phyloP scores from a whole-genome alignment of 2,797 vertebrate genomes.

The Leptatherina wallacei region DNA sequence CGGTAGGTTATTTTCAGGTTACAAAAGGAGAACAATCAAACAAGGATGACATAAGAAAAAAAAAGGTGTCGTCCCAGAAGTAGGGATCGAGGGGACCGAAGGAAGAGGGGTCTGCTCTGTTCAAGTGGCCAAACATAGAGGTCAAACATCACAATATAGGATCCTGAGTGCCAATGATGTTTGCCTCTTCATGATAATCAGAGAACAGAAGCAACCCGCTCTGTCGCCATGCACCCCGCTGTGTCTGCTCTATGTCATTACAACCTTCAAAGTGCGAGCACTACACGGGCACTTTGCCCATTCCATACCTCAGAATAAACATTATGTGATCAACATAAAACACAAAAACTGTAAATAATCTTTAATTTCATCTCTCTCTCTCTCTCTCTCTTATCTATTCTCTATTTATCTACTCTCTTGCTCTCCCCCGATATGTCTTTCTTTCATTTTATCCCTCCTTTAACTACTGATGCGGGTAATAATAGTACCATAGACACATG shows the following conservation, averaged over 20 bases:
- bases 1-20: slow-evolving; percentile 79
- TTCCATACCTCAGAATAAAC: slow-evolving; percentile 76
- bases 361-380: slow-evolving; percentile 58
- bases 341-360: slow-evolving; percentile 81
- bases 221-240: slow-evolving; percentile 50
- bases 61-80: slow-evolving; percentile 31
- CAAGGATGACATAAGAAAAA: slow-evolving; percentile 35
- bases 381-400: slow-evolving; percentile 58
- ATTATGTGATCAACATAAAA: slow-evolving; percentile 68
- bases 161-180: slow-evolving; percentile 93
- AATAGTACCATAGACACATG: slow-evolving; percentile 87
- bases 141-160: slow-evolving; percentile 86
- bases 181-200: slow-evolving; percentile 95
- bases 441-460: slow-evolving; percentile 66
- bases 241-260: slow-evolving; percentile 80
- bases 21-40: slow-evolving; percentile 80
- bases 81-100: slow-evolving; percentile 44
- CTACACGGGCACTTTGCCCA: slow-evolving; percentile 58
- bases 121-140: slow-evolving; percentile 86
- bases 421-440: slow-evolving; percentile 53
- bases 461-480: slow-evolving; percentile 91
- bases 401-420: slow-evolving; percentile 67
- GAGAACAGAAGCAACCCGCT: slow-evolving; percentile 79
- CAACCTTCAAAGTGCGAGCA: slow-evolving; percentile 70
- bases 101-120: slow-evolving; percentile 67